Percentiles rank a stretch among this genome's conserved stretches.
These are phyloP conservation scores for Diprion similis DNA, from an alignment of 1,140 invertebrate species.

Conservation along the genomic window DNA sequence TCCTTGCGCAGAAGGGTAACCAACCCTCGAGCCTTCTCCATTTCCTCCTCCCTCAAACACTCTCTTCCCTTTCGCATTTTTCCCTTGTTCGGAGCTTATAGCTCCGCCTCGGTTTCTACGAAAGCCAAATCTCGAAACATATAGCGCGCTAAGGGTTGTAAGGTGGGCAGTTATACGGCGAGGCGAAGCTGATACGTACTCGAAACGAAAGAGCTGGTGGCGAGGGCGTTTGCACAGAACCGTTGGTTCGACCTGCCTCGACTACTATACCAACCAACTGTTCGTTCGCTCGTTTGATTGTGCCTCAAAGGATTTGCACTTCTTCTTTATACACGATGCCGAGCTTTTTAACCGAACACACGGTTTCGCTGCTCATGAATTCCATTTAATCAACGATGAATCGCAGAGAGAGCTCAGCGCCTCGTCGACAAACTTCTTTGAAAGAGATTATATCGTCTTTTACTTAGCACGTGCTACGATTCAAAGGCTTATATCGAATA, in stretches of 20 bases:
- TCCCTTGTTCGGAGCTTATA: background rate
- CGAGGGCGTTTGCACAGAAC: background rate
- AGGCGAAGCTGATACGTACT: slow-evolving; percentile 1
- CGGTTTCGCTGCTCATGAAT: background rate
- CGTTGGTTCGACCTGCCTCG: background rate
- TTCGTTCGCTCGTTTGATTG: background rate
- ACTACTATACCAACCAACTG: background rate
- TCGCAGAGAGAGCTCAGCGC: too few species aligned
- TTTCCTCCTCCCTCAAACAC: background rate
- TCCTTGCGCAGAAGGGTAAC: background rate
- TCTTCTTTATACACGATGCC: background rate
- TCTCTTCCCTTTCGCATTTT: background rate
- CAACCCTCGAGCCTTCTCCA: background rate
- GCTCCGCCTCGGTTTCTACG: background rate
- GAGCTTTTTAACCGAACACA: slow-evolving; percentile 5
- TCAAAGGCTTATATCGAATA: background rate
- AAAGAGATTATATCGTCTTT: background rate
- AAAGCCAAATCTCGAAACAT: background rate
- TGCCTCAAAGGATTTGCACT: background rate
- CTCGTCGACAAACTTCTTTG: background rate
- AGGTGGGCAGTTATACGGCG: slow-evolving; percentile 3
- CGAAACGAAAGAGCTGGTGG: background rate
- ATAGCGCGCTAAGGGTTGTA: background rate
- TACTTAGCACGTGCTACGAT: background rate
- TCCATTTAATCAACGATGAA: background rate